These are phyloP conservation scores for Clarias platycephalus DNA, from an alignment of 2,797 vertebrate species.

Conservation along the genomic window DNA sequence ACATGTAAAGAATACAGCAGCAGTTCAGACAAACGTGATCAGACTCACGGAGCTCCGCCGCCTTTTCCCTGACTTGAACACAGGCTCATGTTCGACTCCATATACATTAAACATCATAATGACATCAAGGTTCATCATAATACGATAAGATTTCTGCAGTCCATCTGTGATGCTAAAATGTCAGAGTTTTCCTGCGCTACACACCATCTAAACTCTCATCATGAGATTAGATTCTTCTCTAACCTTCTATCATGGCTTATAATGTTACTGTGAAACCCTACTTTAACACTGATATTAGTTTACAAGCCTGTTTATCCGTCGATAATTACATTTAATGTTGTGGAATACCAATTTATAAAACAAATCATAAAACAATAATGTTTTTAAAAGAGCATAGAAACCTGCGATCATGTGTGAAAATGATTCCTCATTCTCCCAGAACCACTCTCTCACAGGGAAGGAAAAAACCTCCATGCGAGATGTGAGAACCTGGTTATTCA, in stretches of 20 bases:
- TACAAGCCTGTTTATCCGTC: background rate
- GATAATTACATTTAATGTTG: background rate
- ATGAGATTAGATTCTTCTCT: background rate
- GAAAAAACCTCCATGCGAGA: too few species aligned
- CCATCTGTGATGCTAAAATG: conserved; percentile 8
- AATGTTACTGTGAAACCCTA: background rate
- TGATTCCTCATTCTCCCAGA: too few species aligned
- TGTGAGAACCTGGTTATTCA: too few species aligned
- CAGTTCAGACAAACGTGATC: background rate
- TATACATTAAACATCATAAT: conserved; percentile 25
- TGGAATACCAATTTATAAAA: background rate
- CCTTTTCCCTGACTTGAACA: background rate
- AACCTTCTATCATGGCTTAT: background rate
- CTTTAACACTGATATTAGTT: background rate
- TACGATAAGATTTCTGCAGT: background rate
- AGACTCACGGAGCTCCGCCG: background rate
- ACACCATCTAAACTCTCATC: background rate
- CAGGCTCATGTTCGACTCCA: conserved; percentile 8
- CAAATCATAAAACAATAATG: background rate
- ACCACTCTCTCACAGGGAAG: too few species aligned
- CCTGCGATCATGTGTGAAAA: too few species aligned
- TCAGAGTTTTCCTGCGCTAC: conserved; percentile 17
- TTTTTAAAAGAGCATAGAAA: background rate
- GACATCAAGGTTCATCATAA: background rate
- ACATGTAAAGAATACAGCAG: conserved; percentile 5